A percentile compares a stretch with the other conserved stretches of the same genome.
Evolutionary conservation across 2,113 vertebrate genomes (phyloP).

Genomic region (Microcebus murinus): DNA sequence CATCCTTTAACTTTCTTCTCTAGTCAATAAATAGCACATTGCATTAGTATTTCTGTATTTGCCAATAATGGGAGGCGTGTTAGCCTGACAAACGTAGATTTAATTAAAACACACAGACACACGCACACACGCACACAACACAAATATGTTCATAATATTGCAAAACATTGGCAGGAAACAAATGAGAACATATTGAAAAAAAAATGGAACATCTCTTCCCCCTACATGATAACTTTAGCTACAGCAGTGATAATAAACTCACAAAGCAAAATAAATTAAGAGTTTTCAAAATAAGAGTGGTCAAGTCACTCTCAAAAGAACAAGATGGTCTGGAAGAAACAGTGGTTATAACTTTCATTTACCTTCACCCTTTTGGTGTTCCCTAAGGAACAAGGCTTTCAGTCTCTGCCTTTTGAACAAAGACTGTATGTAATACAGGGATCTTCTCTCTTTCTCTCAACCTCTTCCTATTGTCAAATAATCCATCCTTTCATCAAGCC

Average conservation of each 20-base stretch:
- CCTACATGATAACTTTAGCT: slow-evolving; percentile 11
- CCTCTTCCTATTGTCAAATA: background rate
- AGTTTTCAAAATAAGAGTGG: background rate
- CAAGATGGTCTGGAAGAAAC: background rate
- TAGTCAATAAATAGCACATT: slow-evolving; percentile 24
- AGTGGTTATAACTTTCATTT: background rate
- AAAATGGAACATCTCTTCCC: slow-evolving; percentile 54
- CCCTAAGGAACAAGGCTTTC: background rate
- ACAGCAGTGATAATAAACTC: background rate
- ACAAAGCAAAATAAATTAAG: slow-evolving; percentile 43
- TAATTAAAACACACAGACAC: slow-evolving; percentile 59
- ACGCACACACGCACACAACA: background rate
- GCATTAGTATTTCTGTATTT: slow-evolving; percentile 62
- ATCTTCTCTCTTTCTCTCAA: background rate
- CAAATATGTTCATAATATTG: slow-evolving; percentile 67
- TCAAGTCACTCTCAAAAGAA: background rate
- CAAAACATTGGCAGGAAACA: slow-evolving; percentile 68
- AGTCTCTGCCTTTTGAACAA: background rate
- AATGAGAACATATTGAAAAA: slow-evolving; percentile 47
- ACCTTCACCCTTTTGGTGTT: background rate
- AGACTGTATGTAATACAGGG: background rate
- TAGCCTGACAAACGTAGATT: slow-evolving; percentile 64
- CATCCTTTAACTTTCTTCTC: slow-evolving; percentile 43
- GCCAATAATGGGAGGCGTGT: slow-evolving; percentile 60
- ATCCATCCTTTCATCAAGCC: background rate